These are phyloP conservation scores for Sebastes kiyomatsui DNA, from an alignment of 2,797 vertebrate species.

Conservation along the genomic window DNA sequence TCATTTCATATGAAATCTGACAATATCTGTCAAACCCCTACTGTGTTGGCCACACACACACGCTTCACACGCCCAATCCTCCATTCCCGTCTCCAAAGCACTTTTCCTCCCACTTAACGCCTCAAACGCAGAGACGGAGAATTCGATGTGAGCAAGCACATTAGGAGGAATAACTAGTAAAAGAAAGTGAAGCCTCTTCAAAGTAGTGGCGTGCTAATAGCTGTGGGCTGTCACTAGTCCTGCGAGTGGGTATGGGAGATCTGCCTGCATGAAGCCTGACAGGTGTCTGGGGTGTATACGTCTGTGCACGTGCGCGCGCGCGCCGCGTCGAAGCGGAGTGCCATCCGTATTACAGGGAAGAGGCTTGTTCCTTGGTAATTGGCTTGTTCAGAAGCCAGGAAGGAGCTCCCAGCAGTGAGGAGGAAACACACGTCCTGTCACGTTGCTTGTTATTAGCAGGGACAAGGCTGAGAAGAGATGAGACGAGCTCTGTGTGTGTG, in stretches of 20 bases:
- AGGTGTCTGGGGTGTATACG: constrained; percentile 75
- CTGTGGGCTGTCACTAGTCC: constrained; percentile 83
- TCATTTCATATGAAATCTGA: constrained; percentile 73
- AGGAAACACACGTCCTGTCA: constrained; percentile 81
- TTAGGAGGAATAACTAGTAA: constrained; percentile 82
- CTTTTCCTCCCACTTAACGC: constrained; percentile 79
- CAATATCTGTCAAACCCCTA: constrained; percentile 73
- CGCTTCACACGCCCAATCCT: constrained; percentile 49
- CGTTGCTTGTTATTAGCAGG: constrained; percentile 82
- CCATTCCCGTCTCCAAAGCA: constrained; percentile 70
- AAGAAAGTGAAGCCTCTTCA: constrained; percentile 83
- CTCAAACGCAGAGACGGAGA: constrained; percentile 73
- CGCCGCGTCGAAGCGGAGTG: constrained; percentile 65
- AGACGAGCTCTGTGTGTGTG: constrained; percentile 57
- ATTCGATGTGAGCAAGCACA: constrained; percentile 78
- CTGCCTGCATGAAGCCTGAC: constrained; percentile 78
- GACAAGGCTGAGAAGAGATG: constrained; percentile 79
- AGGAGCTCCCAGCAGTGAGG: constrained; percentile 81
- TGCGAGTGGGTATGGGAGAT: constrained; percentile 75
- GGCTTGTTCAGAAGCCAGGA: constrained; percentile 84
- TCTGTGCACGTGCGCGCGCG: constrained; percentile 55
- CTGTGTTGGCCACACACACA: constrained; percentile 63
- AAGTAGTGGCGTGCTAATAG: constrained; percentile 82
- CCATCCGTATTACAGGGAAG: constrained; percentile 81
- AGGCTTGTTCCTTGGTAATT: constrained; percentile 85